phyloP scores from a whole-genome alignment of 2,113 vertebrate genomes.

The Rhinichthys klamathensis region DNA sequence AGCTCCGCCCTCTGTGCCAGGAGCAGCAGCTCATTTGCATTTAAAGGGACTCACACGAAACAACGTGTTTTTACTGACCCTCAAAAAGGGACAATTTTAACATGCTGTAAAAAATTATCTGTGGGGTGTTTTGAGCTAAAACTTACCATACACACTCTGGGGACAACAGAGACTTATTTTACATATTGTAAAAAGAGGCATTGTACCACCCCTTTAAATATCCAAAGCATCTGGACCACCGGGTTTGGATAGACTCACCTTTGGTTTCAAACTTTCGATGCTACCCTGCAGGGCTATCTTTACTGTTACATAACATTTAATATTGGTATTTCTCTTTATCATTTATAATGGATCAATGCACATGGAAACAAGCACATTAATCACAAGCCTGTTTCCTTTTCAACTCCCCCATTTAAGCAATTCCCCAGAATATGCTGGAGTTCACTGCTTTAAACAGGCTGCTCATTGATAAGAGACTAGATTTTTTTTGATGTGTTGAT shows the following conservation, averaged over 20 bases:
- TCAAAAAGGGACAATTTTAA: no score
- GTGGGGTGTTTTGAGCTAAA: no score
- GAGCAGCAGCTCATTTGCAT: no score
- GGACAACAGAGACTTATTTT: no score
- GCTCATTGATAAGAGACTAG: neutral
- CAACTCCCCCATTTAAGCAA: neutral
- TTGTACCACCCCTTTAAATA: neutral
- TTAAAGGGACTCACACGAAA: no score
- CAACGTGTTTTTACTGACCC: no score
- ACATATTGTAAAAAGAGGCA: no score
- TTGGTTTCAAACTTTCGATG: neutral
- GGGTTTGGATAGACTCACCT: neutral
- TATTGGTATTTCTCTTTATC: neutral
- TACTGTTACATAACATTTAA: conserved; percentile 12
- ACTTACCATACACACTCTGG: no score
- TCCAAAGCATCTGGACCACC: neutral
- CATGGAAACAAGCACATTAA: neutral
- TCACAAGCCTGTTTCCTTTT: neutral
- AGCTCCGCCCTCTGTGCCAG: no score
- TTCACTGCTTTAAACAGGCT: neutral
- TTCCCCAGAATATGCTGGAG: neutral
- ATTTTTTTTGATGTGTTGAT: neutral
- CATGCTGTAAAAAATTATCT: no score
- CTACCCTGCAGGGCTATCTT: neutral
- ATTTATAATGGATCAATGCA: neutral